Conservation (phyloP, 2,888 invertebrate genomes). For the Ichneumoninae sp. region DNA sequence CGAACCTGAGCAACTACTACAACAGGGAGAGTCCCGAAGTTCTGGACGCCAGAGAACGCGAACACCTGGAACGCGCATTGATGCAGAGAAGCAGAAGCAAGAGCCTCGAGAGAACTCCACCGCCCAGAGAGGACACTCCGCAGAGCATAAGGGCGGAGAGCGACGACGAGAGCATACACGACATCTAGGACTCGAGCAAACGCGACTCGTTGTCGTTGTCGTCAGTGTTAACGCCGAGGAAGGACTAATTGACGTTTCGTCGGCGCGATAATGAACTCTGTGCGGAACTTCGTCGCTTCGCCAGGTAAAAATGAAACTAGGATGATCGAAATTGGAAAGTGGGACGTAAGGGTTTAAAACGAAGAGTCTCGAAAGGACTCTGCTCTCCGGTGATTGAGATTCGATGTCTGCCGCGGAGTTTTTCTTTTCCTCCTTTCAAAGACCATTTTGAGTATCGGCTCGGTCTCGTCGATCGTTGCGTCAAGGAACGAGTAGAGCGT, state of each 20-base stretch:
- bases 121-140: constrained; percentile 79
- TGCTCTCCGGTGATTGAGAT: not conserved
- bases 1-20: constrained; percentile 80
- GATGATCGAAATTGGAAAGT: not conserved
- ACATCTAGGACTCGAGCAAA: constrained; percentile 76
- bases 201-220: constrained; percentile 10
- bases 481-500: not conserved
- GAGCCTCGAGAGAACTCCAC: constrained; percentile 76
- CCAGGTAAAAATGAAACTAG: not conserved
- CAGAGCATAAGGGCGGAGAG: constrained; percentile 81
- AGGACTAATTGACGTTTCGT: not conserved
- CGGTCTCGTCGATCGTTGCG: not conserved
- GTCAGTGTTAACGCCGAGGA: constrained; percentile 14
- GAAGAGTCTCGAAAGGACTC: constrained; percentile 13
- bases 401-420: not conserved
- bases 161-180: constrained; percentile 84
- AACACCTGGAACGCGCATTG: constrained; percentile 71
- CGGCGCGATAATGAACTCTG: not conserved
- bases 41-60: constrained; percentile 75
- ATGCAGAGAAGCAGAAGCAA: constrained; percentile 78
- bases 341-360: not conserved
- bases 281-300: not conserved
- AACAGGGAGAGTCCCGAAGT: constrained; percentile 79
- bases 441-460: not conserved
- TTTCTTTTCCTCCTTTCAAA: not conserved